Conservation (phyloP, 2,113 vertebrate genomes). For the Camelus dromedarius region DNA sequence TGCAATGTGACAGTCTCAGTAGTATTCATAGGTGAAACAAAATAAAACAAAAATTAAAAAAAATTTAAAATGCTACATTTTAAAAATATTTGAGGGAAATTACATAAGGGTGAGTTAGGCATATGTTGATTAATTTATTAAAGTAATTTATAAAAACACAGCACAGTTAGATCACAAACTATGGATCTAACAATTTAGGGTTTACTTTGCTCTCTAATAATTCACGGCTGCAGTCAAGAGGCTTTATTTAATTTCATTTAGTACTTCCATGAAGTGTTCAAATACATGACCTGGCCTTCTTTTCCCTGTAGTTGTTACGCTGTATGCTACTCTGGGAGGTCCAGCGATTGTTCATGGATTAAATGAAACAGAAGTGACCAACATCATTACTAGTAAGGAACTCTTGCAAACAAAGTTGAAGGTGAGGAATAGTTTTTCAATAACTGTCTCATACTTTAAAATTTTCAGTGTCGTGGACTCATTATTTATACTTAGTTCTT, state of each 20-base stretch:
- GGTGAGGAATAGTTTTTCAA: slow-evolving; percentile 85
- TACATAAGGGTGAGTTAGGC: neutral
- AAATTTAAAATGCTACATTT: no score
- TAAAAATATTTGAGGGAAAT: neutral
- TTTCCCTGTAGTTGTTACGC: slow-evolving; percentile 92
- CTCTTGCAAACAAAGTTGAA: slow-evolving; percentile 95
- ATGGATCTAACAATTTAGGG: neutral
- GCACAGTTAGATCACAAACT: neutral
- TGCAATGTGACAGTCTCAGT: neutral
- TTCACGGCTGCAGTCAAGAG: neutral
- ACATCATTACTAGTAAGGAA: slow-evolving; percentile 97
- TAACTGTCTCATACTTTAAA: neutral
- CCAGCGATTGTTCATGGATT: slow-evolving; percentile 95
- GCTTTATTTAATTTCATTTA: neutral
- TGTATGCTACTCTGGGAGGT: slow-evolving; percentile 96
- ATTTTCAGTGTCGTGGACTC: neutral
- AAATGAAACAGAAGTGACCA: slow-evolving; percentile 95
- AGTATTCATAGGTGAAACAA: neutral
- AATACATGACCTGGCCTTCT: neutral
- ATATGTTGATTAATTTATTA: neutral
- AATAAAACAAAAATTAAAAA: neutral
- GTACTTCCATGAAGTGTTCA: neutral
- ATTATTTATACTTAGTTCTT: neutral
- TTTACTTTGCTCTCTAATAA: neutral
- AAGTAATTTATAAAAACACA: neutral